Evolutionary conservation across 2,113 vertebrate species (phyloP).

Genomic region (Castor canadensis): DNA sequence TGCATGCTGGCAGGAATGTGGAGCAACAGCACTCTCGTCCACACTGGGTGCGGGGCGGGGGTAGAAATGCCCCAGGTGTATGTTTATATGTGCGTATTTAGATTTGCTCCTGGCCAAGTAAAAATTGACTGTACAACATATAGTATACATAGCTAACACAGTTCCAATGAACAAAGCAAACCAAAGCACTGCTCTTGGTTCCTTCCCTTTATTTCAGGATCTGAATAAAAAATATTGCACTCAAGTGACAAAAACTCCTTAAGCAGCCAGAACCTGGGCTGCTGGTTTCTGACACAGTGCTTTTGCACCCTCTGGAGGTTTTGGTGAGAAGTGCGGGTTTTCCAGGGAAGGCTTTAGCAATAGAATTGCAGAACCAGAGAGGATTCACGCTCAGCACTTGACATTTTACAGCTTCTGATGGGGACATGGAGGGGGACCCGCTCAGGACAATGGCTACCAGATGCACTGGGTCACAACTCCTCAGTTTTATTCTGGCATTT

Average conservation of each 20-base stretch:
- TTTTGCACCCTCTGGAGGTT: not conserved
- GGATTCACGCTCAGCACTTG: fast-evolving
- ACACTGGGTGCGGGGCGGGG: too few species aligned
- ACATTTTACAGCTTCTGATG: not conserved
- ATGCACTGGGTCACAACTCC: not conserved
- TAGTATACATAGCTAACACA: not conserved
- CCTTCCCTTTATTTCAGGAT: not conserved
- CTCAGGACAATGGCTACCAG: not conserved
- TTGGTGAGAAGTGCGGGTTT: not conserved
- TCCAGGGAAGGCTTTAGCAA: too few species aligned
- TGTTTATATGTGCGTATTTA: too few species aligned
- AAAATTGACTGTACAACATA: not conserved
- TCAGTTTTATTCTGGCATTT: too few species aligned
- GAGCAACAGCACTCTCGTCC: too few species aligned
- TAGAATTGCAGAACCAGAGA: not conserved
- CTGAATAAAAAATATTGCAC: not conserved
- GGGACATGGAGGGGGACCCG: not conserved
- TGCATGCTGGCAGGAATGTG: too few species aligned
- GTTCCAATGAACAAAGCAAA: not conserved
- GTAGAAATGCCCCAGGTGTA: too few species aligned
- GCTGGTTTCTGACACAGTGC: not conserved
- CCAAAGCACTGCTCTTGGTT: not conserved
- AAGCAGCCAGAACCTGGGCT: not conserved
- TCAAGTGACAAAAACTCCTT: not conserved
- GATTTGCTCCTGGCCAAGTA: not conserved